Conservation (phyloP, 2,113 vertebrate genomes). For the Limanda limanda region DNA sequence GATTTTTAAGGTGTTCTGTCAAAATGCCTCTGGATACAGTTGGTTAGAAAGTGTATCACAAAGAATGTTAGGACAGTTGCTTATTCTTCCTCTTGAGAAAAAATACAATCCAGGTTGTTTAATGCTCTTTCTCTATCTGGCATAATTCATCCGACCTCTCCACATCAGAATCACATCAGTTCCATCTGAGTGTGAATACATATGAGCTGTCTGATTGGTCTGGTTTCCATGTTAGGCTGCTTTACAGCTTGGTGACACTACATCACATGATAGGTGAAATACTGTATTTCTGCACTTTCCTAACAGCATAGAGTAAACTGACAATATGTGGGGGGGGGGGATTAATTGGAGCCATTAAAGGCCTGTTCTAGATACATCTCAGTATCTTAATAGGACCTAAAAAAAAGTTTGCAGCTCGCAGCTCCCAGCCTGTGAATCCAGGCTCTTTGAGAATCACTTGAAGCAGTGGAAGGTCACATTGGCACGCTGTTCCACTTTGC, state of each 20-base stretch:
- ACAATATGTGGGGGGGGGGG: not conserved
- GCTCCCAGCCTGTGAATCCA: slow-evolving; percentile 27
- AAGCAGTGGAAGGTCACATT: slow-evolving; percentile 76
- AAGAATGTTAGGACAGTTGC: too few relatives aligned
- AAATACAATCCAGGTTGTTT: not conserved
- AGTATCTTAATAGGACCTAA: slow-evolving; percentile 9
- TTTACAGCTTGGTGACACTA: not conserved
- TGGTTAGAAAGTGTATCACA: too few relatives aligned
- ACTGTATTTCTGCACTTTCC: not conserved
- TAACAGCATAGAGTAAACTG: not conserved
- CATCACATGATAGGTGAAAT: not conserved
- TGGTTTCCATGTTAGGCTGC: not conserved
- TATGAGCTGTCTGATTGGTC: not conserved
- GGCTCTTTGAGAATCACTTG: slow-evolving; percentile 59
- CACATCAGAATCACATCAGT: too few relatives aligned
- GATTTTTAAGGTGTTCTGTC: not conserved
- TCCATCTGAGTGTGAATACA: not conserved
- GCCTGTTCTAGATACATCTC: slow-evolving; percentile 29
- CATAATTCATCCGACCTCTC: not conserved
- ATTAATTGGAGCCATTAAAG: not conserved
- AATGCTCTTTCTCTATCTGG: not conserved
- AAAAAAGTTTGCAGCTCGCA: slow-evolving; percentile 10
- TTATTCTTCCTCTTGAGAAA: too few relatives aligned
- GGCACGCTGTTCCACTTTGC: slow-evolving; percentile 77
- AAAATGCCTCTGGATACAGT: not conserved